Evolutionary conservation across 2,797 vertebrate species (phyloP).

Genomic region (Pogonophryne albipinna): DNA sequence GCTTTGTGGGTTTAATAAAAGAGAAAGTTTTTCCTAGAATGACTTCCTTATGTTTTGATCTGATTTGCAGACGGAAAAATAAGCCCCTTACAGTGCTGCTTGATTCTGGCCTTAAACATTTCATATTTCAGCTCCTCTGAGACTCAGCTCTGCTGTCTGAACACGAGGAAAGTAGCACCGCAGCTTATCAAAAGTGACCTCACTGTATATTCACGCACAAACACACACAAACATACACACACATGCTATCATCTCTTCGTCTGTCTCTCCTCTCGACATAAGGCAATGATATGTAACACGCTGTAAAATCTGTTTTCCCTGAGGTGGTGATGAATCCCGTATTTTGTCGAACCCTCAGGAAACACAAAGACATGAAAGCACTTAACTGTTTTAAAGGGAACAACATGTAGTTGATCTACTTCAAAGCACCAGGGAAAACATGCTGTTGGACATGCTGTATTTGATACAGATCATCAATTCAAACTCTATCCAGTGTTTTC

Average conservation of each 20-base stretch:
- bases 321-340: background rate
- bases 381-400: background rate
- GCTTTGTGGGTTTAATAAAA: slow-evolving; percentile 4
- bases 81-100: background rate
- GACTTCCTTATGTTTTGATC: slow-evolving; percentile 8
- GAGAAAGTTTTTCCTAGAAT: slow-evolving; percentile 23
- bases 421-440: background rate
- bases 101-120: slow-evolving; percentile 16
- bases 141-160: slow-evolving; percentile 28
- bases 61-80: slow-evolving; percentile 1
- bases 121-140: slow-evolving; percentile 33
- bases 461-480: slow-evolving; percentile 20
- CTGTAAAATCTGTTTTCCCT: slow-evolving; percentile 18
- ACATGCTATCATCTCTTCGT: slow-evolving; percentile 11
- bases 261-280: slow-evolving; percentile 36
- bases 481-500: background rate
- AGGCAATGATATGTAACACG: slow-evolving; percentile 47
- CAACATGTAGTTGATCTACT: slow-evolving; percentile 10
- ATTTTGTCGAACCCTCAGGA: background rate
- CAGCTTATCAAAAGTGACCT: slow-evolving; percentile 68
- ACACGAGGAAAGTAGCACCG: slow-evolving; percentile 28
- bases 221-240: slow-evolving; percentile 14
- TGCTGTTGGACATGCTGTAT: slow-evolving; percentile 10
- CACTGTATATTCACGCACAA: slow-evolving; percentile 46
- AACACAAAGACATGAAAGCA: slow-evolving; percentile 9